Conservation (phyloP, 2,888 invertebrate species). For the Dromius quadrimaculatus region DNA sequence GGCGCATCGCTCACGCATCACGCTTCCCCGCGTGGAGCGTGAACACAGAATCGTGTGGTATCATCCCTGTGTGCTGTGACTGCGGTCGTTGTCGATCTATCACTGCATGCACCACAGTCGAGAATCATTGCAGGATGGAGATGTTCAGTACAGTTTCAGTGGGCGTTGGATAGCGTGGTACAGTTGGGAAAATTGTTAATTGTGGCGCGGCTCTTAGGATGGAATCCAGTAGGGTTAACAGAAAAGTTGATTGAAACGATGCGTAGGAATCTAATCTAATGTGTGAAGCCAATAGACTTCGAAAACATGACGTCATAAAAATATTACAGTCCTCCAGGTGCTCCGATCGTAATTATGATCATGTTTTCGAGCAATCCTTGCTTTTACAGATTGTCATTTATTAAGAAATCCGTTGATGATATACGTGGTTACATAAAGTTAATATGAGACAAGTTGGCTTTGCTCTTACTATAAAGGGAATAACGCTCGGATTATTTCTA, state of each 20-base stretch:
- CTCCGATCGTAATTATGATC: too few species aligned
- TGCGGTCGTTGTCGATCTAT: slow-evolving; percentile 3
- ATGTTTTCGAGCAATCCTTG: too few species aligned
- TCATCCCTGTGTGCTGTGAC: neutral
- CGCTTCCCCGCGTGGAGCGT: slow-evolving; percentile 18
- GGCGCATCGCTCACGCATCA: slow-evolving; percentile 26
- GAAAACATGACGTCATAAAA: too few species aligned
- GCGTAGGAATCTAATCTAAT: too few species aligned
- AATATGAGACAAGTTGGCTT: slow-evolving; percentile 22
- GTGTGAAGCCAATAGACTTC: too few species aligned
- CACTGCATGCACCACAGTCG: neutral
- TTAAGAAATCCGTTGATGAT: too few species aligned
- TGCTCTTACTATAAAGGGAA: slow-evolving; percentile 17
- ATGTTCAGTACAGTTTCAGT: too few species aligned
- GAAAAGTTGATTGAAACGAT: too few species aligned
- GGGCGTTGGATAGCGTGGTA: too few species aligned
- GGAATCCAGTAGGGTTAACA: neutral
- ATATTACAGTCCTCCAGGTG: too few species aligned
- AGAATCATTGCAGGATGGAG: neutral
- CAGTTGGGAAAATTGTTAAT: slow-evolving; percentile 5
- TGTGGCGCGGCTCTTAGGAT: neutral
- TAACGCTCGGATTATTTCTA: slow-evolving; percentile 27
- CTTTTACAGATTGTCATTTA: too few species aligned
- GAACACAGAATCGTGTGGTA: slow-evolving; percentile 10
- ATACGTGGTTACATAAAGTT: too few species aligned